phyloP scores from a whole-genome alignment of 2,888 invertebrate genomes.

The Folsomia manolachei region DNA sequence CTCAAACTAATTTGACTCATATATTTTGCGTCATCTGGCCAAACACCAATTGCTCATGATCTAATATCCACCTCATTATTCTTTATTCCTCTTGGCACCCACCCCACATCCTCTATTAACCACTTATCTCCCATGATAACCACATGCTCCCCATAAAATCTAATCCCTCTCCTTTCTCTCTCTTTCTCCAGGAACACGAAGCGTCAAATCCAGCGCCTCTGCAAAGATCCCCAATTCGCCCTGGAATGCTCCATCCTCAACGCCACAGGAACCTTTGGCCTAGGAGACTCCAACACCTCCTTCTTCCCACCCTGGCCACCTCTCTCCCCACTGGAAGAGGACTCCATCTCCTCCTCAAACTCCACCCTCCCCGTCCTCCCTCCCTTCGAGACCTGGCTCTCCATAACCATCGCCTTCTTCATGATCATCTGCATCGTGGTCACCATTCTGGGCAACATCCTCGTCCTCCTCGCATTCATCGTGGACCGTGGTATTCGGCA shows the following conservation, averaged over 20 bases:
- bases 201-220: conserved; percentile 32
- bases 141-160: too few relatives aligned
- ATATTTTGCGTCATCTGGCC: too few relatives aligned
- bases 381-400: conserved; percentile 86
- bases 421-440: conserved; percentile 83
- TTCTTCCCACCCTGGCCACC: too few relatives aligned
- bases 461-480: conserved; percentile 90
- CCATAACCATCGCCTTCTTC: conserved; percentile 81
- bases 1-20: too few relatives aligned
- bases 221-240: conserved; percentile 41
- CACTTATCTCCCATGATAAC: too few relatives aligned
- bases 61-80: too few relatives aligned
- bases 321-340: conserved; percentile 18
- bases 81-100: too few relatives aligned
- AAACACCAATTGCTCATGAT: too few relatives aligned
- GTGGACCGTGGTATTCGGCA: conserved; percentile 72
- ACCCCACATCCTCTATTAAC: too few relatives aligned
- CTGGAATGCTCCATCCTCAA: conserved; percentile 47
- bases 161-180: neutral
- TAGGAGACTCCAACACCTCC: conserved; percentile 20
- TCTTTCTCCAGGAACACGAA: conserved; percentile 40
- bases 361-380: conserved; percentile 61
- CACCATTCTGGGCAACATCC: conserved; percentile 91
- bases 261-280: conserved; percentile 35
- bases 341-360: conserved; percentile 42